Evolutionary conservation across 2,888 invertebrate genomes (phyloP), one percentile per base, ranked within the genome.

Genomic region (Drosophila anomalata): DNA sequence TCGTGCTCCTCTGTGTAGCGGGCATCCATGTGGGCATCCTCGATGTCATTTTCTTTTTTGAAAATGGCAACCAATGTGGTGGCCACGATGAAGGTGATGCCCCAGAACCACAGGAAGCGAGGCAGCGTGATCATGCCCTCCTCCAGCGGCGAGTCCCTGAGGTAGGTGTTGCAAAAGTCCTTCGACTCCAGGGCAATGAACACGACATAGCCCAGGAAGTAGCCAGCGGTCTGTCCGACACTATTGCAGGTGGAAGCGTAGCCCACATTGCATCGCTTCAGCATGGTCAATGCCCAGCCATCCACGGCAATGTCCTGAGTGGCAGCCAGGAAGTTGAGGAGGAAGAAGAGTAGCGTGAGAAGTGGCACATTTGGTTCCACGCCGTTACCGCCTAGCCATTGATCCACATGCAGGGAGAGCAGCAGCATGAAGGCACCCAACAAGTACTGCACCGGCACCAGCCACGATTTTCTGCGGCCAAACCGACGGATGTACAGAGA

Each of bases 261-360:
- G 2, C 97, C 98, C 4, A 99, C 98, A 92, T 99, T 99, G 83
- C 95, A 97, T 95, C 97, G 96, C 89, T 97, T 97, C 2, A 99
- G 93, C 98, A 99, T 99, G 0, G 99, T 99, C 11, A 99, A 93
- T 0, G 99, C 99, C 99, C 99, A 99, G 22, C 99, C 99, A 93
- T 99, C 99, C 0, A 99, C 99, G 14, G 98, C 99, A 88, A 99
- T 99, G 91, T 99, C 99, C 93, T 99, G 99, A 1, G 99, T 99
- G 2, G 99, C 99, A 5, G 99, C 99, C 83, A 99, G 93, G 89
- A 99, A 98, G 90, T 99, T 99, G 3, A 99, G 93, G 59, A 95
- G 93, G 90, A 99, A 96, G 92, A 99, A 99, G 65, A 97, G 93
- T 12, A 94, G 89, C 0, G 99, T 99, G 26, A 99, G 93, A 52